Percentiles rank a stretch among this genome's conserved stretches.
Conservation (phyloP, 2,888 invertebrate genomes). For the Morinoia aosen region DNA sequence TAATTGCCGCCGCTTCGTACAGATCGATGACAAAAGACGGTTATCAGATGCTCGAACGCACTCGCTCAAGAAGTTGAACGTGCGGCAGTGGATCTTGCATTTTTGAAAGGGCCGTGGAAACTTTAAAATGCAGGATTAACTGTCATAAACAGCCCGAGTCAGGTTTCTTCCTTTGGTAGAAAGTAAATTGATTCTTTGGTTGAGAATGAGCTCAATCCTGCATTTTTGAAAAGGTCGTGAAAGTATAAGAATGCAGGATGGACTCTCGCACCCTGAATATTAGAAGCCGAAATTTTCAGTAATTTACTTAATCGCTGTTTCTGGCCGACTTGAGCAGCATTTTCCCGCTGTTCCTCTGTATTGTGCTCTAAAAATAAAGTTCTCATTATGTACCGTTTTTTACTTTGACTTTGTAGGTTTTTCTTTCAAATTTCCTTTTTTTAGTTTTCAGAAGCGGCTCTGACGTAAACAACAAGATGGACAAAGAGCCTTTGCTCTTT, state of each 20-base stretch:
- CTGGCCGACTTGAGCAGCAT: too few species aligned
- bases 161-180: not conserved
- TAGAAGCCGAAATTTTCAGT: too few species aligned
- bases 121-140: too few species aligned
- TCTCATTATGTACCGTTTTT: not conserved
- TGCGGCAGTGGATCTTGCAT: too few species aligned
- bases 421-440: not conserved
- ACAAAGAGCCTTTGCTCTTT: not conserved
- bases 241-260: too few species aligned
- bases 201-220: not conserved
- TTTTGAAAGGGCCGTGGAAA: too few species aligned
- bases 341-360: too few species aligned
- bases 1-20: not conserved
- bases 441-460: not conserved
- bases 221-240: too few species aligned
- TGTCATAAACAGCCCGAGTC: not conserved
- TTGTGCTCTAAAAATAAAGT: too few species aligned
- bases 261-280: too few species aligned
- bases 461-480: not conserved
- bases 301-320: too few species aligned
- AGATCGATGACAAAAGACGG: not conserved
- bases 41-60: not conserved
- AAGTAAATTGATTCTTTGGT: not conserved
- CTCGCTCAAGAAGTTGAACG: too few species aligned
- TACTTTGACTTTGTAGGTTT: not conserved